Evolutionary conservation across 2,888 invertebrate genomes (phyloP), one percentile per base, ranked within the genome.

Genomic region (Caenorhabditis sinica): DNA sequence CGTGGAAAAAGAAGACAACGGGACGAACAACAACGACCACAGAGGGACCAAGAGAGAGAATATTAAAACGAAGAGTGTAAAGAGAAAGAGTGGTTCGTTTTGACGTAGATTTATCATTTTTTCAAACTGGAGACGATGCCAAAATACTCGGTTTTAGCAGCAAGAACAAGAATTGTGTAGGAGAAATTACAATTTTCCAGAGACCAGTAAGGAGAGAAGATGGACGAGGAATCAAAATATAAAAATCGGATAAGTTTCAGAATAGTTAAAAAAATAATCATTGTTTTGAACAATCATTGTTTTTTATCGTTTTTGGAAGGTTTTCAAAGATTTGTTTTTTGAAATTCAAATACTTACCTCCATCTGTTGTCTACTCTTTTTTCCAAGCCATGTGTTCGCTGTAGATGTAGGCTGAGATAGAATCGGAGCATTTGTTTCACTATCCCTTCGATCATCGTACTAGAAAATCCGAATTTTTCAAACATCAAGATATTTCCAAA

Each of bases 381-480:
- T 91, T 0, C 92, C 93, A 25, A 93, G 82, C 89, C 92, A 92
- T 6, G 93, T 93, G 45, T 90, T 88, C 15, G 93, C 92, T 0
- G 93, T 93, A 4, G 88, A 86, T 8, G 89, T 89, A 40, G 92
- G 92, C 65, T 90, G 88, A n/a, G 91, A 79, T 8, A 89, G 65
- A 58, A 90, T 83, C 15, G 88, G 86, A 23, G 86, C 85, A 51
- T 83, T 84, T 4, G 87, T 77, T 51, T 85, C 88, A 20, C 76
- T 82, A 30, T 86, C 87, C n/a, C 81, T 63, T 28, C 88, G 82
- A 23, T 89, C 89, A 61, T 89, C 89, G 23, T 86, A 68, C 88
- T 88, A 36, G 30, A 76, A 49, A 23, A 9, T 28, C 28, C 9
- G 2, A 0, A 20, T 30, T 56, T 63, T 9, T 15, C 2, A 15